Conservation (phyloP, 2,113 vertebrate genomes). For the Fregetta grallaria region DNA sequence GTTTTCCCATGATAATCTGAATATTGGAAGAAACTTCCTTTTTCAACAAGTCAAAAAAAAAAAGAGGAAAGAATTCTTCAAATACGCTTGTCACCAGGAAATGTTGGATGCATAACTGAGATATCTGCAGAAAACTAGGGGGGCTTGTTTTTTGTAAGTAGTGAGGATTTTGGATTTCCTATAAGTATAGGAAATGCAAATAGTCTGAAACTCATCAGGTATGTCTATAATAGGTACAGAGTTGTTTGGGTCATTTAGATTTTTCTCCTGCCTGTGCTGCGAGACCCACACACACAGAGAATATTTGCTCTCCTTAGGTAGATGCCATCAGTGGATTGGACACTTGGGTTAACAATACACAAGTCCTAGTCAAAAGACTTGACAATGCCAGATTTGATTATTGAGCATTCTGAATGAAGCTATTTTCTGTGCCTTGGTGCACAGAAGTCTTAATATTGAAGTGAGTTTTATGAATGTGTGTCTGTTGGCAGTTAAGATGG, state of each 20-base stretch:
- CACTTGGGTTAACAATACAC: background rate
- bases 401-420: background rate
- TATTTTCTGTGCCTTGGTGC: background rate
- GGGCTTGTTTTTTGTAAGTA: background rate
- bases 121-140: background rate
- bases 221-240: background rate
- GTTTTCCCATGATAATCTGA: background rate
- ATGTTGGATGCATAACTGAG: background rate
- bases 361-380: background rate
- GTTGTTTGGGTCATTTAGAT: background rate
- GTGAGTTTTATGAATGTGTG: background rate
- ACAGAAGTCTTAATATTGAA: background rate
- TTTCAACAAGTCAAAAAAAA: background rate
- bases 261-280: background rate
- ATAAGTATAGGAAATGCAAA: background rate
- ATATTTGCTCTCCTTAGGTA: background rate
- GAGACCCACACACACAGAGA: background rate
- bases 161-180: background rate
- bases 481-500: background rate
- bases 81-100: background rate
- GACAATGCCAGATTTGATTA: background rate
- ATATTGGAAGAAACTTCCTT: background rate
- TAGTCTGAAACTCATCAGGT: background rate
- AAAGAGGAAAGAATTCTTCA: background rate
- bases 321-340: background rate